These are phyloP conservation scores for Phocides pigmalion DNA, from an alignment of 1,140 invertebrate genomes.

Conservation along the genomic window DNA sequence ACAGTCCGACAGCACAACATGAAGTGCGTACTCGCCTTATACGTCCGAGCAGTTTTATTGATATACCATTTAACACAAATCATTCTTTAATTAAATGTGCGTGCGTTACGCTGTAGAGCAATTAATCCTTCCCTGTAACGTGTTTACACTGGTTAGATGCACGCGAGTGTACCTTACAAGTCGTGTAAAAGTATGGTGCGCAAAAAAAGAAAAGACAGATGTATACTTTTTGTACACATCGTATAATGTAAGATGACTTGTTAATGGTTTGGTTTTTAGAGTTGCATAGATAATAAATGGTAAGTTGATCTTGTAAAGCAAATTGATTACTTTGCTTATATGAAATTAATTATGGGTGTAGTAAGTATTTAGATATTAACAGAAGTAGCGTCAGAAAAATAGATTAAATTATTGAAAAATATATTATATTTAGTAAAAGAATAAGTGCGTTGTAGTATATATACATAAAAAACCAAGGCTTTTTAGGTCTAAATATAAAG, in stretches of 20 bases:
- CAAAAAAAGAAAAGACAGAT: not conserved
- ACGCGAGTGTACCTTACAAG: slow-evolving; percentile 44
- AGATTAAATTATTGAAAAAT: too few relatives aligned
- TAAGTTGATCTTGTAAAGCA: not conserved
- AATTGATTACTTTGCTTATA: too few relatives aligned
- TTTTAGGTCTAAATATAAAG: too few relatives aligned
- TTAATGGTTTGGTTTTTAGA: not conserved
- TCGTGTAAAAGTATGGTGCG: slow-evolving; percentile 10
- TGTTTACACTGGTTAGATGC: slow-evolving; percentile 51
- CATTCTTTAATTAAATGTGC: slow-evolving; percentile 56
- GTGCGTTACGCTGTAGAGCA: slow-evolving; percentile 44
- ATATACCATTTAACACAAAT: slow-evolving; percentile 58
- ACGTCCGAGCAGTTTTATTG: slow-evolving; percentile 46
- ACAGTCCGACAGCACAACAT: too few relatives aligned
- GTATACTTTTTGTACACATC: not conserved
- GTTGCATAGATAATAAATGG: not conserved
- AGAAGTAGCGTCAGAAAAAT: too few relatives aligned
- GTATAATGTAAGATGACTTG: slow-evolving; percentile 1
- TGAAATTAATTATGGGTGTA: too few relatives aligned
- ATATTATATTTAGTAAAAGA: too few relatives aligned
- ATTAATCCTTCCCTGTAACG: slow-evolving; percentile 50
- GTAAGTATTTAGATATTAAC: too few relatives aligned
- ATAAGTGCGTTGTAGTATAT: too few relatives aligned
- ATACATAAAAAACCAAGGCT: too few relatives aligned
- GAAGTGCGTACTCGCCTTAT: slow-evolving; percentile 23